Evolutionary conservation across 92 coral and sea anemone species (phyloP).

Genomic region (Phenganax subtilis): DNA sequence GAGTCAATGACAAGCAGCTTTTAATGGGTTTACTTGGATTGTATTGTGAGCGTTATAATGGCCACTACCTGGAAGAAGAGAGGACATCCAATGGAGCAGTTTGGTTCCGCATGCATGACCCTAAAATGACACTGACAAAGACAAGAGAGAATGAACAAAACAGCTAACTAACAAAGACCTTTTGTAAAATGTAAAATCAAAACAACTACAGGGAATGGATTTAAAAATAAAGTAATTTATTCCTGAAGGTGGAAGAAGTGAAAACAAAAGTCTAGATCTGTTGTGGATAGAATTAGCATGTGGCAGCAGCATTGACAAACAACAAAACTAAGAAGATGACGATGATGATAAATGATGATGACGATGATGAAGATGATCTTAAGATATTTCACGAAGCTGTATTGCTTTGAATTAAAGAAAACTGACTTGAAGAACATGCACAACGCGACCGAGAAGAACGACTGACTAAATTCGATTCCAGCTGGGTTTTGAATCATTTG

Average conservation of each 20-base stretch:
- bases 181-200: no score
- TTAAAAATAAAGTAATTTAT: no score
- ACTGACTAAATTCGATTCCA: neutral
- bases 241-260: neutral
- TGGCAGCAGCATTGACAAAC: neutral
- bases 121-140: no score
- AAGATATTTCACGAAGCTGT: neutral
- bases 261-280: neutral
- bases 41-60: no score
- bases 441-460: neutral
- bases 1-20: no score
- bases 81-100: no score
- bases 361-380: neutral
- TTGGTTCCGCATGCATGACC: no score
- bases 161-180: no score
- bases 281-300: neutral
- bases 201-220: no score
- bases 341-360: conserved; percentile 5
- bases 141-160: no score
- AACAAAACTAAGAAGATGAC: neutral
- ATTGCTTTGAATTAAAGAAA: neutral
- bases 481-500: conserved; percentile 1
- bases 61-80: no score
- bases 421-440: conserved; percentile 1
- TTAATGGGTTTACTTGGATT: no score